Evolutionary conservation across 2,797 vertebrate genomes (phyloP).

Genomic region (Myotis planiceps): DNA sequence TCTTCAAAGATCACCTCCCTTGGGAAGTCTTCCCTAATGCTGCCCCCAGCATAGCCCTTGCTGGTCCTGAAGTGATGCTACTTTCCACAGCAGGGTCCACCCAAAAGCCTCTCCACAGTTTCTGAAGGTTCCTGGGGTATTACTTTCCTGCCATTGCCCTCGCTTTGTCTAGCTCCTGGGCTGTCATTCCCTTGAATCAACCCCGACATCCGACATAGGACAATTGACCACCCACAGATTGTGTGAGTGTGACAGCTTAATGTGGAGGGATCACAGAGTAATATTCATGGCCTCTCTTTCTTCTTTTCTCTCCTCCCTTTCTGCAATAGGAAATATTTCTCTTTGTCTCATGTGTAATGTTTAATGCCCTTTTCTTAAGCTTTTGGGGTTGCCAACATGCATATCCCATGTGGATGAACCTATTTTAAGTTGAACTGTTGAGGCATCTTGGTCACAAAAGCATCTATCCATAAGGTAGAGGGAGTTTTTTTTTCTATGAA

Average conservation of each 20-base stretch:
- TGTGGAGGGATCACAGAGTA: not conserved
- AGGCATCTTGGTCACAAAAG: not conserved
- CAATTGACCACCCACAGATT: not conserved
- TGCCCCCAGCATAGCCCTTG: too few species aligned
- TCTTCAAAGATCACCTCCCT: not conserved
- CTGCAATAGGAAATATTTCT: not conserved
- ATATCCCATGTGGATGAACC: not conserved
- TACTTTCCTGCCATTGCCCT: not conserved
- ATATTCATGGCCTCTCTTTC: not conserved
- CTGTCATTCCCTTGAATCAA: not conserved
- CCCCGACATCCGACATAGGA: not conserved
- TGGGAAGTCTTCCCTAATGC: not conserved
- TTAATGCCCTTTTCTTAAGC: not conserved
- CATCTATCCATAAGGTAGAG: not conserved
- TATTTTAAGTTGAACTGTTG: not conserved
- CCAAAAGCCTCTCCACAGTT: not conserved
- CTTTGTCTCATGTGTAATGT: not conserved
- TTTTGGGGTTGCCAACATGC: not conserved
- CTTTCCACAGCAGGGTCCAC: not conserved
- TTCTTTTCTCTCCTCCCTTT: not conserved
- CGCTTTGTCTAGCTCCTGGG: not conserved
- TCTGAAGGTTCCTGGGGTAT: not conserved
- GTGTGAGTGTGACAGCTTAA: not conserved
- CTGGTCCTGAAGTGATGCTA: not conserved
- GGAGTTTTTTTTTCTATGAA: not conserved